These are phyloP conservation scores for Halictus ligatus DNA, from an alignment of 2,888 invertebrate genomes.

Conservation along the genomic window DNA sequence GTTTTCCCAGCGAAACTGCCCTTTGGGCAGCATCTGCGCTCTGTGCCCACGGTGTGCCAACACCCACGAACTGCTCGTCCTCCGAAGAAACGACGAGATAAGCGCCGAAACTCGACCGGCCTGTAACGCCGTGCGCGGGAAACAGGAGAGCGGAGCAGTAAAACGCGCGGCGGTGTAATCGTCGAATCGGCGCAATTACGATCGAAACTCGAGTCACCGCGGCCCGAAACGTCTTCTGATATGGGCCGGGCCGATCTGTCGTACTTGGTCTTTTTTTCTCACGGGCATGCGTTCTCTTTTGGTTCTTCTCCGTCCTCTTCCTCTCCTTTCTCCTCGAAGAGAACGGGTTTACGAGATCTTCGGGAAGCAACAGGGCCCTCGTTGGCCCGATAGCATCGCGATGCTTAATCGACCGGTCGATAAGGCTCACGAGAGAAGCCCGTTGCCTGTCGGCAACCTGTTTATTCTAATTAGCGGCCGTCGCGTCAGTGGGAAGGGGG, in stretches of 20 bases:
- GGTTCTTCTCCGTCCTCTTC: not conserved
- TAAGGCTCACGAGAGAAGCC: constrained; percentile 59
- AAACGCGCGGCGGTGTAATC: constrained; percentile 22
- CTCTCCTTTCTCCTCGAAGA: not conserved
- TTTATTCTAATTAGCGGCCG: constrained; percentile 75
- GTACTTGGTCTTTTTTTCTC: not conserved
- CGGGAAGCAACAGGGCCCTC: constrained; percentile 55
- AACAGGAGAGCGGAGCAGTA: not conserved
- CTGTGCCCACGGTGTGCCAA: not conserved
- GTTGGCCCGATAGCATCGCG: constrained; percentile 68
- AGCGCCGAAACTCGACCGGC: not conserved
- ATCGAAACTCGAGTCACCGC: constrained; percentile 20
- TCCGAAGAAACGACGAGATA: not conserved
- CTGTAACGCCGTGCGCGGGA: not conserved
- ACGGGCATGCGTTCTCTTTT: not conserved
- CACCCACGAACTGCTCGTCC: not conserved
- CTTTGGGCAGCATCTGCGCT: not conserved
- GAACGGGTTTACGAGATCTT: constrained; percentile 70
- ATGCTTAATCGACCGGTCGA: constrained; percentile 69
- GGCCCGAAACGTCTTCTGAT: not conserved
- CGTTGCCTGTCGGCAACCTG: constrained; percentile 71
- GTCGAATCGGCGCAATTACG: constrained; percentile 61
- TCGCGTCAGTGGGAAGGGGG: not conserved
- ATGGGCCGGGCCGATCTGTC: not conserved
- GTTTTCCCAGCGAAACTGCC: not conserved